Conservation (phyloP, 2,888 invertebrate species). For the Trichogramma evanescens region DNA sequence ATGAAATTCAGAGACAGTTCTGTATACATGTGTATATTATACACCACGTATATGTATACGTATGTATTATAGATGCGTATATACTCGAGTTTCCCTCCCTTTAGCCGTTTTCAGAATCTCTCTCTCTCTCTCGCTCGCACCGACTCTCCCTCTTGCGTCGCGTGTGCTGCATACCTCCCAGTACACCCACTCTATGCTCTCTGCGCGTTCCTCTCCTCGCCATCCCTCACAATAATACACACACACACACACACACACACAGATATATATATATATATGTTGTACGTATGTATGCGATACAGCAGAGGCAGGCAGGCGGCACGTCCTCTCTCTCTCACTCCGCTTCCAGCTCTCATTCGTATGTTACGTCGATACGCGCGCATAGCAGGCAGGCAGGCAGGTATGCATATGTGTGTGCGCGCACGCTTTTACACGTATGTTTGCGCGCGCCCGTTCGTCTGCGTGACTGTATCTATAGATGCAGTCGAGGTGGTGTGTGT, state of each 20-base stretch:
- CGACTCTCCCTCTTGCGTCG: background rate
- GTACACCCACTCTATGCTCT: too few species aligned
- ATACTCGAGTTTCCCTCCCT: background rate
- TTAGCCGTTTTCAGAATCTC: background rate
- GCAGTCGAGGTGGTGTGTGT: too few species aligned
- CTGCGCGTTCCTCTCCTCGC: background rate
- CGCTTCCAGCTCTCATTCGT: background rate
- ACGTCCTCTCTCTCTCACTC: constrained; percentile 1
- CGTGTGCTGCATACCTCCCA: too few species aligned
- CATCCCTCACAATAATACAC: background rate
- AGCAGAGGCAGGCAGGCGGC: background rate
- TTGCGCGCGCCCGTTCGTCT: too few species aligned
- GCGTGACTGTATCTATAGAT: too few species aligned
- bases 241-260: too few species aligned
- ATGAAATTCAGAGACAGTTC: too few species aligned
- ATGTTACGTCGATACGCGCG: background rate
- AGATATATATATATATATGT: background rate
- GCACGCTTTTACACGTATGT: background rate
- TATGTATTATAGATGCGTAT: too few species aligned
- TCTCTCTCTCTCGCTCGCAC: background rate
- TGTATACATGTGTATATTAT: too few species aligned
- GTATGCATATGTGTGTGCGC: background rate
- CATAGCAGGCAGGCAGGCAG: background rate
- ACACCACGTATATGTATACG: too few species aligned
- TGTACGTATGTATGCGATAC: background rate